Evolutionary conservation across 2,113 vertebrate genomes (phyloP), one percentile per base, ranked within the genome.

Genomic region (Archocentrus centrarchus): DNA sequence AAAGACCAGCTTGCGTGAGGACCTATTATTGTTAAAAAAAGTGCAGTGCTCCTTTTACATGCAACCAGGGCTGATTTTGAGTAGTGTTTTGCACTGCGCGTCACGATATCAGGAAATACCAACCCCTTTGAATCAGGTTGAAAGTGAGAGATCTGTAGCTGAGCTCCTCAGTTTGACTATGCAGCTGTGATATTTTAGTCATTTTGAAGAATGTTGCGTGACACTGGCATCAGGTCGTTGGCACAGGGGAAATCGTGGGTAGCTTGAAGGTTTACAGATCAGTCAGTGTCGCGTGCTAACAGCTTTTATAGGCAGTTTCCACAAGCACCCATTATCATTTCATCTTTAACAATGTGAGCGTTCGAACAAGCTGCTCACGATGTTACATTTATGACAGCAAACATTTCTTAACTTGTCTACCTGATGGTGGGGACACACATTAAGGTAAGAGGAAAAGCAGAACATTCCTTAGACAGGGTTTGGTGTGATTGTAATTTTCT

Each of bases 281-380:
- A 95, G 81, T 95, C 94, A 95, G 59, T 68, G 90, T 95, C 93
- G 93, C 93, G 94, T 95, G 95, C 85, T 59, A 93, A 61, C 50
- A 70, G 53, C 63, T 30, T 77, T 90, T 35, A 87, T 58, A 83
- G 18, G 15, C 18, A 44, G 77, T 87, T 79, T 60, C 17, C 81
- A 85, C 66, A 84, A 81, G 58, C 89, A 81, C 55, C 2, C 3
- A 55, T 53, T 77, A 47, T 79, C 82, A 90, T 81, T 86, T 88
- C 18, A 80, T 70, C 70, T 88, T 9, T 77, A 24, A 13, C 3
- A 17, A 8, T 53, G 35, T 3, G 1, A 2, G 50, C 11, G 20
- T 44, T 30, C 15, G 2, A 30, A 5, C 53, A 55, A 11, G 11
- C 59, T 11, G 1, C 11, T 7, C 13, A 1, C 35, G 64, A 3